phyloP scores from a whole-genome alignment of 1,140 invertebrate species.

The Periplaneta americana region DNA sequence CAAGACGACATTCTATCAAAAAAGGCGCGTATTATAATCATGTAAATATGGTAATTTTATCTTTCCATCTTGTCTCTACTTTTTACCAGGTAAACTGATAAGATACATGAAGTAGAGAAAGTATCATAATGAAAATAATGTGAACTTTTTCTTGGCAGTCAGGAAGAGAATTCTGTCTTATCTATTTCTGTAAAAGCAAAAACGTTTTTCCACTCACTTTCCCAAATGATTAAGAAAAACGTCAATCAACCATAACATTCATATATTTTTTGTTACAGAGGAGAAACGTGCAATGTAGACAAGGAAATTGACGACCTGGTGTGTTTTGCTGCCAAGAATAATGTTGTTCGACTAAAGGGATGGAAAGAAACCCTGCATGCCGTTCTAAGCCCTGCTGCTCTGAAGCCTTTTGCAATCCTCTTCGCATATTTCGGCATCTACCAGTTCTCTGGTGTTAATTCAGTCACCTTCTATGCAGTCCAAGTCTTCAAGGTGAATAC shows the following conservation, averaged over 20 bases:
- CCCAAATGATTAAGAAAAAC: neutral
- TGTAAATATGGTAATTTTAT: too few relatives aligned
- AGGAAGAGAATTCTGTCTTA: too few relatives aligned
- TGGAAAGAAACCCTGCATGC: constrained; percentile 49
- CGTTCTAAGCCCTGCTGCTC: constrained; percentile 50
- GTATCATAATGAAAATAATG: too few relatives aligned
- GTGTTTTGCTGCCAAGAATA: constrained; percentile 54
- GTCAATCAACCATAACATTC: neutral
- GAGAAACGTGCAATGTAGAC: constrained; percentile 54
- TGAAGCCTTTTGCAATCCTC: constrained; percentile 59
- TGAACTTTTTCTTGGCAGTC: too few relatives aligned
- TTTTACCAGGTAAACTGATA: too few relatives aligned
- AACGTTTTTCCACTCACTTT: too few relatives aligned
- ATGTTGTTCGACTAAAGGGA: constrained; percentile 46
- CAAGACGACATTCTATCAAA: too few relatives aligned
- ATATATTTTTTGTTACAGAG: constrained; percentile 32
- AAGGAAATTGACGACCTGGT: constrained; percentile 56
- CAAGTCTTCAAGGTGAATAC: constrained; percentile 67
- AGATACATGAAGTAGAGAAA: too few relatives aligned
- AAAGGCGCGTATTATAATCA: too few relatives aligned
- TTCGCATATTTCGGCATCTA: constrained; percentile 65
- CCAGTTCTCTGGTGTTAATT: constrained; percentile 69
- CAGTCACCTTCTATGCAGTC: constrained; percentile 73
- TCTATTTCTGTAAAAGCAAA: too few relatives aligned
- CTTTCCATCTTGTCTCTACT: too few relatives aligned